These are phyloP conservation scores for Leuciscus idus DNA, from an alignment of 2,113 vertebrate species.

Conservation along the genomic window DNA sequence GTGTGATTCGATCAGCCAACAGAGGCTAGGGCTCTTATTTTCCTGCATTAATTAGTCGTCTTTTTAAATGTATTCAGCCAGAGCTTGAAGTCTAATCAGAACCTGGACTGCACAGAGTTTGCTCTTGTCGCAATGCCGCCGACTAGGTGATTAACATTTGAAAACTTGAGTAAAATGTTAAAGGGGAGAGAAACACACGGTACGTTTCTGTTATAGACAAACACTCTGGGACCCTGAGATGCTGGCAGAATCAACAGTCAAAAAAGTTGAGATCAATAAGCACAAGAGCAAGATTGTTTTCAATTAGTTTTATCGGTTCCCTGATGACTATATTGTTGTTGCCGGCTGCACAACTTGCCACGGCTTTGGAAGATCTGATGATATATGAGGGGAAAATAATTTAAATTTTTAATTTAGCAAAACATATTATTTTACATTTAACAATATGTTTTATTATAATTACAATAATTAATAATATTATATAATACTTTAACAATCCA, in stretches of 20 bases:
- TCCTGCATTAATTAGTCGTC: slow-evolving; percentile 33
- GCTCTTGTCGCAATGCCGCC: neutral
- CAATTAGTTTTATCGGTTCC: neutral
- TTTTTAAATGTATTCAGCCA: slow-evolving; percentile 29
- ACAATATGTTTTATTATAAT: neutral
- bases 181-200: neutral
- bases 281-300: neutral
- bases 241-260: neutral
- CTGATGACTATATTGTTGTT: neutral
- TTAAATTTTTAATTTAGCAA: neutral
- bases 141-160: slow-evolving; percentile 40
- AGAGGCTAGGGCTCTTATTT: slow-evolving; percentile 19
- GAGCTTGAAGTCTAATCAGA: slow-evolving; percentile 20
- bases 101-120: neutral
- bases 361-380: neutral
- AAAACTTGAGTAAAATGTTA: slow-evolving; percentile 15
- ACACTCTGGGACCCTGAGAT: neutral
- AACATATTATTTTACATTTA: too few species aligned
- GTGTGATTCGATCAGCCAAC: slow-evolving; percentile 36
- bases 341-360: neutral
- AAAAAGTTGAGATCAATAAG: neutral
- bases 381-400: neutral
- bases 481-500: neutral
- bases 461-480: neutral
- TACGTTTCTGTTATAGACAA: neutral